phyloP scores from a whole-genome alignment of 2,797 vertebrate species.

The Silurus aristotelis region DNA sequence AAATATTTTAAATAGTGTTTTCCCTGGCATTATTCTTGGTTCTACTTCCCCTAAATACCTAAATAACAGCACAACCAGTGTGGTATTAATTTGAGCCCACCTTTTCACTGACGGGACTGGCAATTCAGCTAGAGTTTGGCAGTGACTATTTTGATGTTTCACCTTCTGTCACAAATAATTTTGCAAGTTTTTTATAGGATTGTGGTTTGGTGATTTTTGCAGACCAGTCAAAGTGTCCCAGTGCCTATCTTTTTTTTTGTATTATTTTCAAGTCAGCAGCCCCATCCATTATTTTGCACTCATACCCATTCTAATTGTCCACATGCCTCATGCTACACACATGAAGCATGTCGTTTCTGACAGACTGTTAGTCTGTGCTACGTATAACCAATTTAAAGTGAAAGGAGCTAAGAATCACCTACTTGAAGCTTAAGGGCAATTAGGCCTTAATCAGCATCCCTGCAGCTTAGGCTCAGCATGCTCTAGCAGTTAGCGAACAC shows the following conservation, averaged over 20 bases:
- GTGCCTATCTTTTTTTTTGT: neutral
- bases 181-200: neutral
- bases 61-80: neutral
- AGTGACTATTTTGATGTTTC: neutral
- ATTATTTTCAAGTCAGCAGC: neutral
- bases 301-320: slow-evolving; percentile 23
- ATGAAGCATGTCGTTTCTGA: slow-evolving; percentile 34
- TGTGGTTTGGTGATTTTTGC: neutral
- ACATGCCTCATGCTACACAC: slow-evolving; percentile 8
- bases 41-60: too few species aligned
- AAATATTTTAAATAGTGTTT: neutral
- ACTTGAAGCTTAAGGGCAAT: slow-evolving; percentile 51
- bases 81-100: neutral
- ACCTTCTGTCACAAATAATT: neutral
- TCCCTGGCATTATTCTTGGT: too few species aligned
- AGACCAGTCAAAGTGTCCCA: neutral
- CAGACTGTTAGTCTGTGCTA: neutral
- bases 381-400: slow-evolving; percentile 47
- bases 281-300: slow-evolving; percentile 21
- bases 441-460: slow-evolving; percentile 58
- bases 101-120: neutral
- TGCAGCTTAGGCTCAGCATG: slow-evolving; percentile 50
- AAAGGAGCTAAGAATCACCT: slow-evolving; percentile 30
- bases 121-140: neutral
- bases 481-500: slow-evolving; percentile 49